phyloP scores from a whole-genome alignment of 1,140 invertebrate species.

The Venturia canescens region DNA sequence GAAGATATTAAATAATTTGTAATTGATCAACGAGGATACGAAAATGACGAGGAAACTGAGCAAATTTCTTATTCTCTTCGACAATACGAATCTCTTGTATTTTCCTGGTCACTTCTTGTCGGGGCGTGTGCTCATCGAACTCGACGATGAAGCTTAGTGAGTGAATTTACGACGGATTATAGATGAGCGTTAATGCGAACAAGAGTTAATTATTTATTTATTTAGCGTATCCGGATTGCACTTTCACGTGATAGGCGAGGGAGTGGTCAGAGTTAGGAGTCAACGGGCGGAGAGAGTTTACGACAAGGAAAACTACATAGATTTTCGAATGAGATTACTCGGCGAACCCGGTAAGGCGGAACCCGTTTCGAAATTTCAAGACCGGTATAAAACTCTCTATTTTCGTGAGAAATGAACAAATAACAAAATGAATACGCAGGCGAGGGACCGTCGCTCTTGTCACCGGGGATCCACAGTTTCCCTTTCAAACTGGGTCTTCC shows the following conservation, averaged over 20 bases:
- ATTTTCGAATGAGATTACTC: constrained; percentile 94
- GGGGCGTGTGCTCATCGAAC: constrained; percentile 92
- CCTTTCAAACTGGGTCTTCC: constrained; percentile 95
- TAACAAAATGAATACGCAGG: constrained; percentile 73
- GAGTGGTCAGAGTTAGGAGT: constrained; percentile 89
- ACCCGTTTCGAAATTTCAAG: too few species aligned
- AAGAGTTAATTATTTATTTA: not conserved
- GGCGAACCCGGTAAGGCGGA: constrained; percentile 87
- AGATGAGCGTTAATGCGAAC: not conserved
- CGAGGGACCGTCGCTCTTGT: constrained; percentile 89
- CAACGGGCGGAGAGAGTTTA: constrained; percentile 89
- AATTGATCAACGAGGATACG: not conserved
- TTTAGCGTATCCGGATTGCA: constrained; percentile 85
- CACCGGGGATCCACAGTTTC: constrained; percentile 96
- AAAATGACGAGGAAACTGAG: constrained; percentile 91
- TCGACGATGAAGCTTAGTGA: constrained; percentile 92
- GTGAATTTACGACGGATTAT: constrained; percentile 61
- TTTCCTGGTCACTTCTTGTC: constrained; percentile 95
- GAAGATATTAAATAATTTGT: not conserved
- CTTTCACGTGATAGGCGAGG: constrained; percentile 96
- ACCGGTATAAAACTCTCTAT: too few species aligned
- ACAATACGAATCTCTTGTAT: constrained; percentile 94
- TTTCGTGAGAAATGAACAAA: not conserved
- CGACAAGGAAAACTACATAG: constrained; percentile 96
- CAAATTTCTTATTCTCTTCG: constrained; percentile 95